Evolutionary conservation across 2,888 invertebrate genomes (phyloP).

Genomic region (Steinernema hermaphroditum): DNA sequence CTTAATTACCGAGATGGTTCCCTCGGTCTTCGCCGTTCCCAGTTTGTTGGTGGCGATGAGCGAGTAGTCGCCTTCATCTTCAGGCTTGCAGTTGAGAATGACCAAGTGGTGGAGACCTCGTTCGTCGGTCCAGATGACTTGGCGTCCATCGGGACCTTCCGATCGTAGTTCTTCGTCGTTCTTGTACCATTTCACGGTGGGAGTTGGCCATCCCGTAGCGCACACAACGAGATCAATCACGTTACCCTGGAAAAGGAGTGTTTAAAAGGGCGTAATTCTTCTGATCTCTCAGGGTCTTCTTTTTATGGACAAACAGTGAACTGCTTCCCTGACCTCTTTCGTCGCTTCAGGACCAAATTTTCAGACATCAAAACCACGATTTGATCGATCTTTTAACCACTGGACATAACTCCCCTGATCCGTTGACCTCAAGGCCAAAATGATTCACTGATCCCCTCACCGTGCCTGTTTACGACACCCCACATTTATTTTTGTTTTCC

Average conservation of each 20-base stretch:
- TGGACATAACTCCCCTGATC: no score
- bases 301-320: no score
- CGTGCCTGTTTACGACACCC: not conserved
- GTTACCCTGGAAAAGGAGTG: constrained; percentile 55
- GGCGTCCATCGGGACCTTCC: constrained; percentile 58
- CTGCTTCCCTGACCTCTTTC: no score
- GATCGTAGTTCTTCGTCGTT: constrained; percentile 59
- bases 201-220: constrained; percentile 67
- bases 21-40: constrained; percentile 64
- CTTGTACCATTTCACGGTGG: constrained; percentile 68
- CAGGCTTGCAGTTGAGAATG: constrained; percentile 62
- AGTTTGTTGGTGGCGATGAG: constrained; percentile 65
- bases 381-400: no score
- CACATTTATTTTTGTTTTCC: not conserved
- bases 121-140: constrained; percentile 64
- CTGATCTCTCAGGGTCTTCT: no score
- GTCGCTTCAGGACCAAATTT: no score
- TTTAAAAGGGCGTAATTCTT: no score
- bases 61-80: constrained; percentile 67
- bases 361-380: no score
- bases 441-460: not conserved
- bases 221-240: constrained; percentile 67
- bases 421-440: not conserved
- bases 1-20: constrained; percentile 58
- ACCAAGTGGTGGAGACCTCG: constrained; percentile 64